Evolutionary conservation across 1,140 invertebrate genomes (phyloP).

Genomic region (Lerema accius): DNA sequence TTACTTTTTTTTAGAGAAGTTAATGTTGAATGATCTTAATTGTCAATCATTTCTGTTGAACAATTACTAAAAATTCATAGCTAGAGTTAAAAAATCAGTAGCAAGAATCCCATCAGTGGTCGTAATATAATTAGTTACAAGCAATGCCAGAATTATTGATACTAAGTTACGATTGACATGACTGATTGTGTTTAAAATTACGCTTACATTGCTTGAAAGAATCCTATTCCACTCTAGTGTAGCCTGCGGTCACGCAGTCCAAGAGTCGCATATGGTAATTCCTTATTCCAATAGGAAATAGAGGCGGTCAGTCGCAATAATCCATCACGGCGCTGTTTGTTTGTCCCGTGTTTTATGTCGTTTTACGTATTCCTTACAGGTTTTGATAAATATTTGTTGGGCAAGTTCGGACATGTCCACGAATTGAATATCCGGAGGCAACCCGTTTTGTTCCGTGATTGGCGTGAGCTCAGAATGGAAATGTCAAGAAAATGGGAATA

Average conservation of each 20-base stretch:
- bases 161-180: too few species aligned
- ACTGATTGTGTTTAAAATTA: too few species aligned
- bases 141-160: too few species aligned
- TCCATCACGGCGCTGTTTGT: constrained; percentile 77
- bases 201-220: constrained; percentile 17
- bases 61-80: too few species aligned
- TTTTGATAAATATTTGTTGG: constrained; percentile 81
- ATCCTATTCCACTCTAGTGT: constrained; percentile 48
- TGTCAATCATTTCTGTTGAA: too few species aligned
- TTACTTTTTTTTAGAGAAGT: too few species aligned
- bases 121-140: too few species aligned
- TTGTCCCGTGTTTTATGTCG: constrained; percentile 75
- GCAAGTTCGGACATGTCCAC: constrained; percentile 72
- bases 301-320: constrained; percentile 81
- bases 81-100: too few species aligned
- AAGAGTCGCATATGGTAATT: constrained; percentile 80
- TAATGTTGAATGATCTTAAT: too few species aligned
- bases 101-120: too few species aligned
- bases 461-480: constrained; percentile 47
- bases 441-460: constrained; percentile 65
- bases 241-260: constrained; percentile 44
- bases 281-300: constrained; percentile 81
- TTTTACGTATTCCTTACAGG: constrained; percentile 81
- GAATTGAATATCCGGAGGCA: constrained; percentile 77
- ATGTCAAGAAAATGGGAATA: not conserved